Base-by-base conservation (phyloP, 2,113 vertebrate genomes). In the Neoarius graeffei region DNA sequence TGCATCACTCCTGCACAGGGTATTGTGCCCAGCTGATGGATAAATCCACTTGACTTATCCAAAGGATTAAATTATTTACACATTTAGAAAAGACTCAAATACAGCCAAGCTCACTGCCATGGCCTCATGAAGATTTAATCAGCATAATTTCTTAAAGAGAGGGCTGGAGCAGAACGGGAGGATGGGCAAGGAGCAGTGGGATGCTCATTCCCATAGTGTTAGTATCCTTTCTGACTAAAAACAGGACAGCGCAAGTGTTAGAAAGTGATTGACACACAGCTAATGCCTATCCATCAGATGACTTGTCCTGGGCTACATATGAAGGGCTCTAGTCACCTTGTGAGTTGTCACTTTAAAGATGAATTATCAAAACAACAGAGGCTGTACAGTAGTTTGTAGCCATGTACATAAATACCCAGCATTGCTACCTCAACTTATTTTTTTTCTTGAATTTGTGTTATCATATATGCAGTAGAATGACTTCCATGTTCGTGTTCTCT, bases 21-120 rank as follows among this genome's bases (percentile, higher is more conserved):
- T 90, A 87, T 92, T 90, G 86, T 87, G 27, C 54, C 66, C 35
- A 60, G 85, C 73, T 52, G 59, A 23, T 85, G 88, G 80, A 90
- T 90, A 90, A 91, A 92, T 92, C 87, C 88, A 88, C 89, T 91
- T 87, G 87, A 87, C 87, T 90, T 88, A 87, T 89, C 85, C 64
- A 42, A 91, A 91, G 89, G 86, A 90, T 89, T 91, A 88, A 89
- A 89, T 91, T 92, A 92, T 91, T 92, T 89, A 93, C 89, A 91
- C 84, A 89, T 92, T 90, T 85, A 86, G 89, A 89, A 89, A 91
- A 90, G 85, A 87, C 76, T 91, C 71, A 89, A 91, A 92, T 89
- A 91, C 59, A 66, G 76, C 52, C 80, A 81, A 90, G 88, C 86
- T 81, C 80, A 89, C 83, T 84, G 67, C 50, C 71, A 69, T 5